Conservation (phyloP, 2,888 invertebrate species). For the Parapristionchus giblindavisi region DNA sequence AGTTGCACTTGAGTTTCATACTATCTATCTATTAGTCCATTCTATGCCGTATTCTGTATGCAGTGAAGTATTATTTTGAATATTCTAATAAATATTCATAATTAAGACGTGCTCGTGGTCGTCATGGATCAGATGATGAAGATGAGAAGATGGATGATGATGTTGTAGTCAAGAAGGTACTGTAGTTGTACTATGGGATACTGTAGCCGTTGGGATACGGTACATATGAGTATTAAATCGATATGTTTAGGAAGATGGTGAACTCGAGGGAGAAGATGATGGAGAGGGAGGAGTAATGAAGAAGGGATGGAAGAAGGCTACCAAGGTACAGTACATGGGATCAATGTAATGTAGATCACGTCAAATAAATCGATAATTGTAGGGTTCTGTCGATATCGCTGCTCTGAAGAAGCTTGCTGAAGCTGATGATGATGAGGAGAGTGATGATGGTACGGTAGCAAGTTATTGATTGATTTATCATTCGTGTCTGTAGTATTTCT, state of each 20-base stretch:
- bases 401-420: constrained; percentile 46
- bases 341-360: not conserved
- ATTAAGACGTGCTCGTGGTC: constrained; percentile 23
- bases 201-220: not conserved
- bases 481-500: not conserved
- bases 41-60: no score
- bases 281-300: constrained; percentile 46
- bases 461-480: not conserved
- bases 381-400: constrained; percentile 49
- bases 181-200: not conserved
- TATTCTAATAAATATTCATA: not conserved
- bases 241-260: constrained; percentile 38
- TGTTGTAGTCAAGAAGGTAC: constrained; percentile 30
- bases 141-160: constrained; percentile 40
- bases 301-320: constrained; percentile 45
- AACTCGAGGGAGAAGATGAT: constrained; percentile 39
- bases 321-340: constrained; percentile 19
- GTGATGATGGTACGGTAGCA: constrained; percentile 43
- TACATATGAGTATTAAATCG: not conserved
- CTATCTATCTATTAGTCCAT: no score
- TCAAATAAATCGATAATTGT: not conserved
- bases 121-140: constrained; percentile 41
- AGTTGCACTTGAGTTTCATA: no score
- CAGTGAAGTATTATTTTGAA: no score
- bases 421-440: constrained; percentile 43